Base-by-base conservation (phyloP, 1,140 invertebrate genomes). In the Leptopilina clavipes region DNA sequence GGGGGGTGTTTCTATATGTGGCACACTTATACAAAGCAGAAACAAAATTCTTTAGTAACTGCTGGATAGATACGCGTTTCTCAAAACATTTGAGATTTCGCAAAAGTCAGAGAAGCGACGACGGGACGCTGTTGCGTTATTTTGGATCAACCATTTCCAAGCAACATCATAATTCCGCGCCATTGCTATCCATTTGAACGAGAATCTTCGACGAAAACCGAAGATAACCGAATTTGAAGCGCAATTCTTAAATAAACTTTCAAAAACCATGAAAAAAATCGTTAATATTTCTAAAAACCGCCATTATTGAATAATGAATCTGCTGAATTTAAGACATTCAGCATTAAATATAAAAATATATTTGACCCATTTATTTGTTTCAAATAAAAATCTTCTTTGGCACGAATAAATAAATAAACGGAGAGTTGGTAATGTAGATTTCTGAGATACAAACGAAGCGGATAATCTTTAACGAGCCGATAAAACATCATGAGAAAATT, bases 1-100 rank as follows among this genome's bases (percentile, higher is more conserved):
- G 80, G 84, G 80, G 73, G 82, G 81, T 78, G 84, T 56, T 83
- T 86, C 86, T 88, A 89, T 89, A 88, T 87, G 85, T 86, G 86
- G 84, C 86, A 44, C 86, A 87, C 85, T 85, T 86, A 86, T 85
- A 86, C 84, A 48, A 19, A 72, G 18, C n/a, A 22, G n/a, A 71
- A 40, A 7, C 65, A 75, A 79, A 77, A 73, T 72, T 76, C 65
- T 52, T 11, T n/a, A 72, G 52, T 71, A 79, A 81, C 76, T 81
- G 75, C 76, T 81, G 77, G 72, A 81, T 73, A 81, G 74, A 79
- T 25, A 10, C 22, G 12, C 19, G 10, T 12, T 52, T 70, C 44
- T 45, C 37, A 73, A 77, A 59, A 45, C 14, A 52, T 8, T 56
- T 10, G 52, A 43, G 48, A 74, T 77, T 77, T 77, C 65, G 76